Conservation (phyloP, 2,888 invertebrate species). For the Lepeophtheirus nordmannii region DNA sequence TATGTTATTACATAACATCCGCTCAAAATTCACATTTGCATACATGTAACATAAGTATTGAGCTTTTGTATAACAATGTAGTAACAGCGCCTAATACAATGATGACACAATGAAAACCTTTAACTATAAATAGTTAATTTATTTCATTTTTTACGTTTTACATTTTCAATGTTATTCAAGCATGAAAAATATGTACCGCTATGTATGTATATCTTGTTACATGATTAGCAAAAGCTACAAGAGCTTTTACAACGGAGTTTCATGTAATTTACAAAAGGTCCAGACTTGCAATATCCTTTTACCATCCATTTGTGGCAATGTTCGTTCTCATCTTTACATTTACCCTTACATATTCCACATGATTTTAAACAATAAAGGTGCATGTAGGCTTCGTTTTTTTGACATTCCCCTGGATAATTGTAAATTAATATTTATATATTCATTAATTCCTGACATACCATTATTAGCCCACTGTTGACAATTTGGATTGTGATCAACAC, state of each 20-base stretch:
- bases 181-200: too few species aligned
- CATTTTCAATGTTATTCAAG: background rate
- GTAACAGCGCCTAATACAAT: too few species aligned
- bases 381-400: conserved; percentile 18
- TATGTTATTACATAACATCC: too few species aligned
- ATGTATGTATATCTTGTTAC: background rate
- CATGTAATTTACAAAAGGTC: conserved; percentile 13
- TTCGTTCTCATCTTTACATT: conserved; percentile 15
- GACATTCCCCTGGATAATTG: conserved; percentile 4
- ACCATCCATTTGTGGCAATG: conserved; percentile 3
- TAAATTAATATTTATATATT: background rate
- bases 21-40: too few species aligned
- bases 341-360: background rate
- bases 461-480: conserved; percentile 3
- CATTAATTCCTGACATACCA: background rate
- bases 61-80: too few species aligned
- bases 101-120: background rate
- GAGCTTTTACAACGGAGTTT: conserved; percentile 12
- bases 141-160: background rate
- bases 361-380: conserved; percentile 20
- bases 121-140: background rate
- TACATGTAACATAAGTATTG: too few species aligned
- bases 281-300: conserved; percentile 16
- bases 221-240: conserved; percentile 14
- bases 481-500: conserved; percentile 5